Conservation (phyloP, 2,888 invertebrate genomes). For the Tanypteryx hageni region DNA sequence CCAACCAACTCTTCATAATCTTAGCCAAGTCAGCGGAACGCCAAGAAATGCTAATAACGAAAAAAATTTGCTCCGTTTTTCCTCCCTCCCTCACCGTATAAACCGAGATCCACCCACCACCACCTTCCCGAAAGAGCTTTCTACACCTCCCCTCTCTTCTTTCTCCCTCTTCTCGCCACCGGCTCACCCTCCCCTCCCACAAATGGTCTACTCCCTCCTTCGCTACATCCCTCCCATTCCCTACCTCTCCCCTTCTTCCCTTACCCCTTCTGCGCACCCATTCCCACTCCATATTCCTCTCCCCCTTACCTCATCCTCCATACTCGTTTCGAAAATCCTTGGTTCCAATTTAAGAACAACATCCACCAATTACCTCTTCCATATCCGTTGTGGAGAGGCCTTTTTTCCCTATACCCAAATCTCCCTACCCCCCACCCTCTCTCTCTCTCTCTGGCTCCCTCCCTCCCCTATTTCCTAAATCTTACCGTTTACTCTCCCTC, state of each 20-base stretch:
- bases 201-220: background rate
- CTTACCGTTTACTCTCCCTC: background rate
- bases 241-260: background rate
- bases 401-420: background rate
- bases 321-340: constrained; percentile 11
- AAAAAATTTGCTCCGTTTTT: constrained; percentile 56
- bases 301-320: background rate
- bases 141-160: background rate
- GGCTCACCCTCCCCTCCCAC: background rate
- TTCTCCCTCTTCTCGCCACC: background rate
- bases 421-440: background rate
- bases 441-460: too few species aligned
- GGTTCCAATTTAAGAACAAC: constrained; percentile 60
- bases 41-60: constrained; percentile 63
- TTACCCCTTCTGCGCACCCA: background rate
- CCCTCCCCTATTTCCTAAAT: background rate
- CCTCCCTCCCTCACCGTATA: background rate
- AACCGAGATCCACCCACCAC: background rate
- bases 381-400: constrained; percentile 30
- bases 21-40: constrained; percentile 61
- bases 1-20: constrained; percentile 53
- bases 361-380: constrained; percentile 54
- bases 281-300: background rate
- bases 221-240: background rate
- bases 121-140: background rate